Evolutionary conservation across 1,140 invertebrate species (phyloP), one percentile per base, ranked within the genome.

Genomic region (Anastrepha ludens): DNA sequence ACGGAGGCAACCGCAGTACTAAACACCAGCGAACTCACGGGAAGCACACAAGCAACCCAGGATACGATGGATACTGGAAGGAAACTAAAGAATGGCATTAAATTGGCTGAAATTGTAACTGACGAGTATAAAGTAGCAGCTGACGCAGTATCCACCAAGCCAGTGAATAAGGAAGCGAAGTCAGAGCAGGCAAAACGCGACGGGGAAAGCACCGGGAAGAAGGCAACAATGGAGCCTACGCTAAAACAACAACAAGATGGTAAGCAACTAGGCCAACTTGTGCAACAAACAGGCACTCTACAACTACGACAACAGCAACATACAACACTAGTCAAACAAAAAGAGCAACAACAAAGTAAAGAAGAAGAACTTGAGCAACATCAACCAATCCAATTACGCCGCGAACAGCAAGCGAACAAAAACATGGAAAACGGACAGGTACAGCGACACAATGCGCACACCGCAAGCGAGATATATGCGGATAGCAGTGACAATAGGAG

Each of bases 41-140:
- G 11, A 20, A 8, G 17, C 11, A 41, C 55, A 8, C 65, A 47
- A 41, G 20, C 67, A 87, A 11, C 67, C 17, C 58, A 60, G 17
- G 29, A 41, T 86, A 47, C 64, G 9, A 86, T 89, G 11, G 70
- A 89, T 64, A 62, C 85, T n/a, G 87, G 85, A 59, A 67, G 62
- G 39, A 86, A 87, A 67, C 85, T 88, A 15, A 70, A 87, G 20
- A 88, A 89, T 74, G 89, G 89, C 29, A 89, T 88, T 85, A 89
- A 89, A 88, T 85, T 89, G 47, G 89, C 88, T 85, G 88, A 89
- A 88, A 89, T 88, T 85, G 88, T 81, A 58, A 89, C 87, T 1
- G 88, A 88, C 29, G 88, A 89, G 85, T 88, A 87, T 59, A 87
- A 81, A 62, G 47, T n/a, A 86, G 44, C 62, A n/a, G 47, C 15